Percentiles rank a stretch among this genome's conserved stretches.
phyloP scores from a whole-genome alignment of 2,888 invertebrate genomes.

The Drosophila atripex region DNA sequence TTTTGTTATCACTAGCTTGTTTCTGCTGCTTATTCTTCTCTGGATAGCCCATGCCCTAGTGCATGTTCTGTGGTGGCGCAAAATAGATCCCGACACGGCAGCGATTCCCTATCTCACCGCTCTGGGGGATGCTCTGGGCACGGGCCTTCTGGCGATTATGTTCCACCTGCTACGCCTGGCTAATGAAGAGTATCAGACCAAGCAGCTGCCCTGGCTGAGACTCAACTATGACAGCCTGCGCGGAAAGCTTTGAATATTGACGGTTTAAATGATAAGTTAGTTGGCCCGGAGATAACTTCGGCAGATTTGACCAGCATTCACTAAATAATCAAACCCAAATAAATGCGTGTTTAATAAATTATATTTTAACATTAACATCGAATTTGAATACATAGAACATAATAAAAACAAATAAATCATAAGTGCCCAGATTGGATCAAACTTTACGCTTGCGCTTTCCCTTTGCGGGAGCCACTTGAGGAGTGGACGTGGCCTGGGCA shows the following conservation, averaged over 20 bases:
- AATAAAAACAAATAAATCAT: neutral
- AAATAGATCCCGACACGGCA: constrained; percentile 50
- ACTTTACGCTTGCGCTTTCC: neutral
- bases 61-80: constrained; percentile 43
- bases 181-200: constrained; percentile 6
- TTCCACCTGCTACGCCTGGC: constrained; percentile 17
- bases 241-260: neutral
- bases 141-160: constrained; percentile 38
- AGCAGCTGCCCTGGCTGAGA: neutral
- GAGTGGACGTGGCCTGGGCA: constrained; percentile 1
- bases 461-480: neutral
- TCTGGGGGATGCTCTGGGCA: constrained; percentile 45
- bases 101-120: constrained; percentile 57
- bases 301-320: neutral
- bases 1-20: constrained; percentile 34
- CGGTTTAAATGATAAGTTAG: too few relatives aligned
- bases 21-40: constrained; percentile 45
- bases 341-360: neutral
- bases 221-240: neutral
- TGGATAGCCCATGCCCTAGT: constrained; percentile 40
- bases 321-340: neutral
- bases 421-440: neutral
- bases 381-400: neutral
- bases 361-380: neutral
- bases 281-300: neutral